These are phyloP conservation scores for Lycia hirtaria DNA, from an alignment of 2,888 invertebrate genomes.

Conservation along the genomic window DNA sequence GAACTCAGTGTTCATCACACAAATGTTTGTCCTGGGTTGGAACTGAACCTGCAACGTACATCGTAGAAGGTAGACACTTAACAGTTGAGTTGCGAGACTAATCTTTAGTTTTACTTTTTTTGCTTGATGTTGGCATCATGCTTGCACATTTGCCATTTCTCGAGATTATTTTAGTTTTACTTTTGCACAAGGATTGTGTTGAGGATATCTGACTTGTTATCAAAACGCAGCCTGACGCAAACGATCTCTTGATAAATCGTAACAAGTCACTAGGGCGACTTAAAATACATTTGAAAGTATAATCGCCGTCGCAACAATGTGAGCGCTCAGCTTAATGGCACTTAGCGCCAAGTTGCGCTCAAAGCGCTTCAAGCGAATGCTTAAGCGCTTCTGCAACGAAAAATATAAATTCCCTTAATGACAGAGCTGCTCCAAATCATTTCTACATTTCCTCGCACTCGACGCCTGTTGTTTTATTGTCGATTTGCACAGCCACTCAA, in stretches of 20 bases:
- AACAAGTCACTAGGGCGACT: conserved; percentile 23
- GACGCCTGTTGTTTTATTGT: conserved; percentile 33
- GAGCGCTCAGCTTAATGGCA: conserved; percentile 57
- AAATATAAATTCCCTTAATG: conserved; percentile 71
- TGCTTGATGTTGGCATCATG: too few relatives aligned
- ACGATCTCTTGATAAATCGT: conserved; percentile 18
- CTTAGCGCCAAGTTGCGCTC: conserved; percentile 62
- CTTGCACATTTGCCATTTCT: too few relatives aligned
- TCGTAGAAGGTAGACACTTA: too few relatives aligned
- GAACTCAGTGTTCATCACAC: too few relatives aligned
- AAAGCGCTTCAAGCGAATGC: conserved; percentile 46
- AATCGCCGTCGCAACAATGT: conserved; percentile 49
- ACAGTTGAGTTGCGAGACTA: too few relatives aligned
- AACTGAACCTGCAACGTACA: too few relatives aligned
- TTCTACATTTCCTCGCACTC: conserved; percentile 54
- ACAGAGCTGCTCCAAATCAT: conserved; percentile 56
- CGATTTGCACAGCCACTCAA: conserved; percentile 27
- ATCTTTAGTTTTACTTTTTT: neutral
- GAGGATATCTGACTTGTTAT: neutral
- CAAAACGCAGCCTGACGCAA: conserved; percentile 14
- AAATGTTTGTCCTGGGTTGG: too few relatives aligned
- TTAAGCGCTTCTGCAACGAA: conserved; percentile 53
- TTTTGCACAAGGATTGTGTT: neutral
- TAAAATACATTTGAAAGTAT: conserved; percentile 42
- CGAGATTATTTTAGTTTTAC: neutral